Evolutionary conservation across 2,113 vertebrate species (phyloP).

Genomic region (Coregonus clupeaformis): DNA sequence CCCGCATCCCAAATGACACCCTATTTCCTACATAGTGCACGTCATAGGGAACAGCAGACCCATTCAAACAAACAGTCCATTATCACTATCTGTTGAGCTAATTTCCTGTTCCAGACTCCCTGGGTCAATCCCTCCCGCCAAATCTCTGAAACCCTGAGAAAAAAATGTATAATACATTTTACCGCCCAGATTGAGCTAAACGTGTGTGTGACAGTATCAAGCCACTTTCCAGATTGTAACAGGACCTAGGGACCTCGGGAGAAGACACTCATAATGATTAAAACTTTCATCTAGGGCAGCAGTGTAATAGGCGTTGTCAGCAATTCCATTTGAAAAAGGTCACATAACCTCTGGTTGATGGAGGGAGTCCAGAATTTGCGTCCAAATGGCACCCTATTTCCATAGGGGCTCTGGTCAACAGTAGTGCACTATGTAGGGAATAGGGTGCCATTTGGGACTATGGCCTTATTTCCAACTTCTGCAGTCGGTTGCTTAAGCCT

Average conservation of each 20-base stretch:
- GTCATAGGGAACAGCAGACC: too few species aligned
- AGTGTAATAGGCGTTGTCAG: neutral
- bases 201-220: neutral
- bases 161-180: neutral
- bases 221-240: neutral
- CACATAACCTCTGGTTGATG: conserved; percentile 2
- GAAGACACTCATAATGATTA: neutral
- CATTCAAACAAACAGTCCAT: too few species aligned
- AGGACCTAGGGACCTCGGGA: neutral
- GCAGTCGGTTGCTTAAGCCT: neutral
- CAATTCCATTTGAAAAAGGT: neutral
- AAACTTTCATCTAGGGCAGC: neutral
- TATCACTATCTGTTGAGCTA: neutral
- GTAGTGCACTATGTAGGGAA: too few species aligned
- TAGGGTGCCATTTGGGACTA: too few species aligned
- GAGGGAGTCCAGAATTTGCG: neutral
- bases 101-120: neutral
- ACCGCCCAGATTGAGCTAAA: neutral
- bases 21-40: too few species aligned
- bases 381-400: neutral
- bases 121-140: neutral
- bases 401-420: too few species aligned
- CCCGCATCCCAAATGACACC: neutral
- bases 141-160: neutral
- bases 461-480: neutral